Evolutionary conservation across 2,113 vertebrate genomes (phyloP), one percentile per base, ranked within the genome.

Genomic region (Glaucomys volans): DNA sequence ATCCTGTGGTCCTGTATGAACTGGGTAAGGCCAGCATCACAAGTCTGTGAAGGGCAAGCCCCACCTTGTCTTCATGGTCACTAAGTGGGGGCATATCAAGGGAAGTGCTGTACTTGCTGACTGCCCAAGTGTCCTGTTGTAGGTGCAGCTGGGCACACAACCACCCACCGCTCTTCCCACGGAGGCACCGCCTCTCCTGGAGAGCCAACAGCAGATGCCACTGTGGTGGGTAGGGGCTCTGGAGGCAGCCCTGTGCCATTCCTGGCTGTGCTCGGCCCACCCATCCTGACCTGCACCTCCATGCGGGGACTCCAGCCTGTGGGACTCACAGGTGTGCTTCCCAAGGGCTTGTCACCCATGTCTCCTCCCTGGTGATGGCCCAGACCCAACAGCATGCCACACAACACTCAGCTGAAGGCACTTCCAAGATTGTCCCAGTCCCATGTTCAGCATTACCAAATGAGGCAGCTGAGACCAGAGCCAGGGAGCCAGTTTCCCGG

Each of bases 251-350:
- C 59, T 32, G 28, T 1, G 8, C 35, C 44, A 22, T 2, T 26
- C 13, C 54, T 62, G 77, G 17, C 66, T 80, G 24, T 16, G n/a
- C 52, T 64, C 74, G 37, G 16, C 50, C 79, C 64, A 42, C 30
- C 9, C 0, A 0, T n/a, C 77, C 44, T 28, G 30, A 32, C 24
- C 22, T 30, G 42, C 44, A 47, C 35, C 30, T 42, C 24, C 72
- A 79, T 40, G 12, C 42, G 1, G 18, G 66, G 42, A 76, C 76
- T 28, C 37, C 22, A 50, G 32, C 14, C 20, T 47, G 22, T 7
- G 11, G 5, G 62, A 0, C 2, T 28, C 37, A 14, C 20, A 2
- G 8, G 10, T 20, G 13, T 5, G 52, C 28, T 62, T 4, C 32
- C 12, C 50, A 67, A 40, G 35, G 35, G 17, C 32, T 42, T 42